phyloP scores from a whole-genome alignment of 1,140 invertebrate genomes.

The Lucilia cuprina region DNA sequence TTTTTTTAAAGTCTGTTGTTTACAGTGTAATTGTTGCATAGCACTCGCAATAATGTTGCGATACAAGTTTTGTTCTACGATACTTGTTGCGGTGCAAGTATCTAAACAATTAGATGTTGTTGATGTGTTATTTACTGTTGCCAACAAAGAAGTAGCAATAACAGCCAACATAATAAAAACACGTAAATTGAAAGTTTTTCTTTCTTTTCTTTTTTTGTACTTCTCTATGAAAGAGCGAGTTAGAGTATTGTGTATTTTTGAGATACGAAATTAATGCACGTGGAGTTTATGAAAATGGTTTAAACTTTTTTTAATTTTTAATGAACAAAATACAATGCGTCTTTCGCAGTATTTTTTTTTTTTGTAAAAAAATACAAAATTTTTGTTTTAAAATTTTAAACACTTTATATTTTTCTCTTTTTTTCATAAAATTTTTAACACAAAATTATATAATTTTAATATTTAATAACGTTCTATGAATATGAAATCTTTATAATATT shows the following conservation, averaged over 20 bases:
- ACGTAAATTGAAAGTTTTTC: not conserved
- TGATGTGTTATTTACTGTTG: not conserved
- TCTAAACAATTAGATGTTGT: not conserved
- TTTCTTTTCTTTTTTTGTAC: not conserved
- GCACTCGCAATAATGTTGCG: conserved; percentile 16
- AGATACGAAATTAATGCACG: not conserved
- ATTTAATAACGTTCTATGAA: conserved; percentile 47
- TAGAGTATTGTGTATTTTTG: not conserved
- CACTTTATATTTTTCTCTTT: not conserved
- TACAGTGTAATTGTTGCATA: conserved; percentile 18
- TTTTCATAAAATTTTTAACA: not conserved
- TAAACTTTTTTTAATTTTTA: not conserved
- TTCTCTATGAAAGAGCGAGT: not conserved
- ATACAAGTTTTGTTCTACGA: not conserved
- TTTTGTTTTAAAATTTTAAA: conserved; percentile 36
- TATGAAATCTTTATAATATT: conserved; percentile 53
- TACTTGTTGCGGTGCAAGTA: not conserved
- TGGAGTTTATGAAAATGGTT: not conserved
- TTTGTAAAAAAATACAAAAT: not conserved
- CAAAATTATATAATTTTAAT: not conserved
- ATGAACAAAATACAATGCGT: not conserved
- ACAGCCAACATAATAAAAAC: conserved; percentile 32
- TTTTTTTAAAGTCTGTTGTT: conserved; percentile 14
- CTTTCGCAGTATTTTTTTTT: conserved; percentile 13
- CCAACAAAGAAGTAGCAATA: not conserved